Percentiles rank a stretch among this genome's conserved stretches.
These are phyloP conservation scores for Phaonia tiefii DNA, from an alignment of 2,888 invertebrate species.

Conservation along the genomic window DNA sequence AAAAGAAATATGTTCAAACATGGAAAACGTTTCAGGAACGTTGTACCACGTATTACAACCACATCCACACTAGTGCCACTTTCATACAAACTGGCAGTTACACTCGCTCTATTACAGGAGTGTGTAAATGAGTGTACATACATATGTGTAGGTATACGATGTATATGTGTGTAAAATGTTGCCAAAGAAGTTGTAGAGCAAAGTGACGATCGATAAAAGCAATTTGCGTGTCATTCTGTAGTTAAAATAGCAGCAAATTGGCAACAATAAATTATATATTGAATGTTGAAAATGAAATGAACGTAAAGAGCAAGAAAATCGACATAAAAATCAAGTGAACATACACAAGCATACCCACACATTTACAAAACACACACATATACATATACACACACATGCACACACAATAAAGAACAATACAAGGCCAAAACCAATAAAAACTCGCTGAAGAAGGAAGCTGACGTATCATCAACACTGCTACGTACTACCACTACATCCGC, in stretches of 20 bases:
- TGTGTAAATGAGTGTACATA: too few species aligned
- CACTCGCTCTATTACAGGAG: too few species aligned
- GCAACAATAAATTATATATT: slow-evolving; percentile 55
- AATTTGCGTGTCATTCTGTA: slow-evolving; percentile 63
- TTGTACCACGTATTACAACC: too few species aligned
- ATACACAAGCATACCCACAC: not conserved
- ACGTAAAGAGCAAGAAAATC: not conserved
- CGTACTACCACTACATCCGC: too few species aligned
- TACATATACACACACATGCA: not conserved
- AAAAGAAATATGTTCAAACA: too few species aligned
- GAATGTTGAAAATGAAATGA: slow-evolving; percentile 27
- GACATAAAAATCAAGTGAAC: not conserved
- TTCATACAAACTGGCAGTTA: too few species aligned
- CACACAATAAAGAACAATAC: not conserved
- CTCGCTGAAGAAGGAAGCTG: too few species aligned
- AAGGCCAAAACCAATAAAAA: too few species aligned
- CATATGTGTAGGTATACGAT: too few species aligned
- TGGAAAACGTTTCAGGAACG: too few species aligned
- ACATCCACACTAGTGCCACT: too few species aligned
- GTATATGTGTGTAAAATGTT: not conserved
- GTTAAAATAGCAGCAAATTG: slow-evolving; percentile 61
- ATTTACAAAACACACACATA: not conserved
- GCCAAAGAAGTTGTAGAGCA: not conserved
- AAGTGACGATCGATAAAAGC: slow-evolving; percentile 59
- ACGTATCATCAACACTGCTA: too few species aligned